These are phyloP conservation scores for Helogale parvula DNA, from an alignment of 2,113 vertebrate genomes.

Conservation along the genomic window DNA sequence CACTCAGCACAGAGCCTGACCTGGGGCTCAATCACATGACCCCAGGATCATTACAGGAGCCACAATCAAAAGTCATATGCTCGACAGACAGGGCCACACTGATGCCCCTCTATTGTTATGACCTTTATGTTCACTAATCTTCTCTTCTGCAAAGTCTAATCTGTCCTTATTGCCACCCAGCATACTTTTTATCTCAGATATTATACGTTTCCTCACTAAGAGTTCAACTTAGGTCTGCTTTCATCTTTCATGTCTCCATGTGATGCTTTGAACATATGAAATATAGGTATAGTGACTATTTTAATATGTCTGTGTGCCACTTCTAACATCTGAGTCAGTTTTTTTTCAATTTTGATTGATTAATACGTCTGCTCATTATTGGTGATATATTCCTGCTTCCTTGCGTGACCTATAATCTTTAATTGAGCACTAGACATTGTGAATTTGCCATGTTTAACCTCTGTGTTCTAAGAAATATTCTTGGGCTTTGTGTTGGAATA, in stretches of 20 bases:
- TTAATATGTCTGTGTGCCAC: background rate
- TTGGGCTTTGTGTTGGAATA: background rate
- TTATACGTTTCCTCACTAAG: background rate
- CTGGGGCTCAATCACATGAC: too few species aligned
- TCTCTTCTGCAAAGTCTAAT: background rate
- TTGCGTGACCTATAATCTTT: background rate
- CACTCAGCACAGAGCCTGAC: too few species aligned
- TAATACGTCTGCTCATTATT: background rate
- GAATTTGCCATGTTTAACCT: background rate
- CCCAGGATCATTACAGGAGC: too few species aligned
- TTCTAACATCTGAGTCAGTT: background rate
- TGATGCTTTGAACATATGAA: background rate
- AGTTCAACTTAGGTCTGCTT: background rate
- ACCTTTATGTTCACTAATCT: background rate
- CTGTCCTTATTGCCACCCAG: background rate
- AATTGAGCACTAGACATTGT: background rate
- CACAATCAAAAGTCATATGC: too few species aligned
- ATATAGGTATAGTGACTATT: background rate
- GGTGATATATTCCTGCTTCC: background rate
- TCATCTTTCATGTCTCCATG: background rate
- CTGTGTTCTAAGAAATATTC: background rate
- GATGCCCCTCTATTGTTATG: too few species aligned
- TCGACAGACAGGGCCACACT: too few species aligned
- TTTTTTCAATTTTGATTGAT: background rate
- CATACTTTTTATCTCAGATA: background rate